Evolutionary conservation across 64 coral and sea anemone species (phyloP).

Genomic region (Montipora cactus): DNA sequence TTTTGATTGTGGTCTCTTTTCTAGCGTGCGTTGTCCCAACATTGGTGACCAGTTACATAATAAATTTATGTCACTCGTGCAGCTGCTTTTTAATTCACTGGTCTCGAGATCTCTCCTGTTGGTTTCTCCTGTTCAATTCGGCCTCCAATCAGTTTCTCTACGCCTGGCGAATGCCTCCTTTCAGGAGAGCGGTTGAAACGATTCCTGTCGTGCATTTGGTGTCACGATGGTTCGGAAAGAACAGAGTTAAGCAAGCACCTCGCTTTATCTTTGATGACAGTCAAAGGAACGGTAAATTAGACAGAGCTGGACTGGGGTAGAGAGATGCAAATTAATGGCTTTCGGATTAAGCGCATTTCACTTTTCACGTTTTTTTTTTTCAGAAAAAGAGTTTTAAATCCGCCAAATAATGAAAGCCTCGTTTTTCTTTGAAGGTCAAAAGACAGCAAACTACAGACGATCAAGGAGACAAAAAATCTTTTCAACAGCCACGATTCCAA

Average conservation of each 20-base stretch:
- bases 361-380: too few species aligned
- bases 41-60: constrained; percentile 49
- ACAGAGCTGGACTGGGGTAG: neutral
- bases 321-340: too few species aligned
- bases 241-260: neutral
- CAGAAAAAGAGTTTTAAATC: too few species aligned
- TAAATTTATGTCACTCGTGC: constrained; percentile 41
- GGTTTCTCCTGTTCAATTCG: constrained; percentile 40
- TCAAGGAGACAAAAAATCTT: too few species aligned
- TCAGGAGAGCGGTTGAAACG: constrained; percentile 30
- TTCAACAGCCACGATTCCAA: too few species aligned
- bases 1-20: constrained; percentile 44
- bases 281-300: neutral
- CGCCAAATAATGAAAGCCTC: too few species aligned
- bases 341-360: too few species aligned
- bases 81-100: constrained; percentile 45
- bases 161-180: constrained; percentile 63
- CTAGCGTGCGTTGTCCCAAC: constrained; percentile 24
- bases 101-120: constrained; percentile 51
- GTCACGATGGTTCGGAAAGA: neutral
- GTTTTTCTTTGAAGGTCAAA: too few species aligned
- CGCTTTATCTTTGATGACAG: neutral
- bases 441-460: too few species aligned
- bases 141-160: constrained; percentile 66
- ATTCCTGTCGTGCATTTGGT: constrained; percentile 11